These are phyloP conservation scores for Tenrec ecaudatus DNA, from an alignment of 2,113 vertebrate genomes.

Conservation along the genomic window DNA sequence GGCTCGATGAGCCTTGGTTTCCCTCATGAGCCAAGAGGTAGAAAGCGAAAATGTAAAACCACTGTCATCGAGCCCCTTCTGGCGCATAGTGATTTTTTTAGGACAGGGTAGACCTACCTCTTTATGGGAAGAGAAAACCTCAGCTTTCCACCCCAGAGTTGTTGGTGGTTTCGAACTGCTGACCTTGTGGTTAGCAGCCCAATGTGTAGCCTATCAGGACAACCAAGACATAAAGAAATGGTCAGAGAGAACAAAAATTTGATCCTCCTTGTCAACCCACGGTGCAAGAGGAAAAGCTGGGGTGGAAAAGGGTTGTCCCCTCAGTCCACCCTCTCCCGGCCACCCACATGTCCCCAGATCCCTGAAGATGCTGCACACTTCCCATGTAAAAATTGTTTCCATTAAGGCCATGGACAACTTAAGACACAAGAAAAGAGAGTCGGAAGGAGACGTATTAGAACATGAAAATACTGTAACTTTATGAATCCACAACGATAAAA, in stretches of 20 bases:
- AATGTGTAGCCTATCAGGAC: too few relatives aligned
- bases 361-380: too few relatives aligned
- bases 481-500: not conserved
- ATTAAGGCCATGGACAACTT: not conserved
- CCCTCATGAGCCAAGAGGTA: not conserved
- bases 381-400: not conserved
- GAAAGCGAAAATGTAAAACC: too few relatives aligned
- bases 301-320: not conserved
- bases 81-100: too few relatives aligned
- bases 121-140: too few relatives aligned
- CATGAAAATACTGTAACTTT: not conserved
- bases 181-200: too few relatives aligned
- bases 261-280: not conserved
- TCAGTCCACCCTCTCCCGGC: not conserved
- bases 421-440: not conserved
- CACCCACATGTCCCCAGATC: not conserved
- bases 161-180: too few relatives aligned
- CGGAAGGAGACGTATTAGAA: not conserved
- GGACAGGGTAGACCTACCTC: too few relatives aligned
- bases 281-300: not conserved
- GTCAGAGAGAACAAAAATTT: not conserved
- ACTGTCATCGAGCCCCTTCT: fast-evolving
- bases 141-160: too few relatives aligned
- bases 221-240: not conserved
- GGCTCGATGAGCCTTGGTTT: not conserved